Base-by-base conservation (phyloP, 2,797 vertebrate species). In the Sarcoramphus papa region DNA sequence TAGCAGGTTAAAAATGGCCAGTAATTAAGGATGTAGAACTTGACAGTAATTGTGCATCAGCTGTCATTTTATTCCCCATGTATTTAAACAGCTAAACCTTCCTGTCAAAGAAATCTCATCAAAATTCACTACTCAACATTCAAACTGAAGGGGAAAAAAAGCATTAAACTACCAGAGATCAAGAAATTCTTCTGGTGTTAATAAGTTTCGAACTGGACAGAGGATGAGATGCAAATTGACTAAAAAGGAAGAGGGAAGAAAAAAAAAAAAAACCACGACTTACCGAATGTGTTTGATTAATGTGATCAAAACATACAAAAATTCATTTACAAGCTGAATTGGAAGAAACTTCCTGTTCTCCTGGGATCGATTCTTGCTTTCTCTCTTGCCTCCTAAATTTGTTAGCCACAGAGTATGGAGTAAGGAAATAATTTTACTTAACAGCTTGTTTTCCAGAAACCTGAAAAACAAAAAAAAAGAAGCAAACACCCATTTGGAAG, bases 321-420 rank as follows among this genome's bases (percentile, higher is more conserved):
- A 99, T 94, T 99, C 99, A 25, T 86, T 98, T 94, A 99, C 98
- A 93, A 99, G 57, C 25, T 99, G 98, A 43, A 99, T 97, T 53
- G 99, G 98, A 41, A 99, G 98, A 94, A 98, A 98, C 97, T 98
- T 99, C n/a, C 90, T 97, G 3, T 97, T 93, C 90, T 90, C 94
- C 70, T 74, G 97, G 78, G 74, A 78, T 5, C 76, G 83, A n/a
- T 92, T 85, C 62, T 77, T 94, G 14, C 78, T 95, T 41, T 92
- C 65, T 70, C 97, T 98, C 74, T 98, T 99, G 85, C 97, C 95
- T 30, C 99, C 99, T 27, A 99, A 97, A 97, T 98, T 99, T 43
- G 99, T 99, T 85, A 98, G 95, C 99, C 99, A 99, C 53, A 99
- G 98, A 13, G 92, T 97, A 57, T 99, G 98, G 14, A 99, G 97